Conservation (phyloP, 2,797 vertebrate species). For the Poeciliopsis infans region DNA sequence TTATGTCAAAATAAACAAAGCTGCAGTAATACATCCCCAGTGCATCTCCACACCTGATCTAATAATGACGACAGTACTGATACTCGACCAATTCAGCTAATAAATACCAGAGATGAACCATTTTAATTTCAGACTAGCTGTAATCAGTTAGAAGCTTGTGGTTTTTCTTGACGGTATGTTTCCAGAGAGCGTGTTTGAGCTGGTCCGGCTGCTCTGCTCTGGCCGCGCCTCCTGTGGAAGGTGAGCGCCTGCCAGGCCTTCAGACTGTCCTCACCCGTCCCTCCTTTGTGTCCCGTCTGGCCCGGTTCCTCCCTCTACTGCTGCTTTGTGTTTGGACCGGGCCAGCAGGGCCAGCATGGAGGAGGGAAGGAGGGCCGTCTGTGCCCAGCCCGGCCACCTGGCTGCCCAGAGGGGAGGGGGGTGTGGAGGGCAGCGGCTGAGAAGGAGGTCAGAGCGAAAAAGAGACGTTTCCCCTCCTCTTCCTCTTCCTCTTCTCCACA, state of each 20-base stretch:
- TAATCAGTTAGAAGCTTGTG: background rate
- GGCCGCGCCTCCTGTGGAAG: conserved; percentile 29
- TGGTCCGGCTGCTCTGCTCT: conserved; percentile 36
- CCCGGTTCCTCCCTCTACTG: conserved; percentile 55
- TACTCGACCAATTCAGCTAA: background rate
- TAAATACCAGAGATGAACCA: background rate
- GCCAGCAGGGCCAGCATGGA: conserved; percentile 74
- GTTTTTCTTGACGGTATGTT: background rate
- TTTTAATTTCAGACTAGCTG: background rate
- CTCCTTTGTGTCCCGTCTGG: conserved; percentile 66
- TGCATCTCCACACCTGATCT: background rate
- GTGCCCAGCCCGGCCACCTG: conserved; percentile 77
- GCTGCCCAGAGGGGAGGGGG: conserved; percentile 75
- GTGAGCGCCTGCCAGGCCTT: conserved; percentile 52
- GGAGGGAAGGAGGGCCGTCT: conserved; percentile 76
- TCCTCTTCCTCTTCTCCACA: conserved; percentile 1
- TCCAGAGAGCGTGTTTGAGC: background rate
- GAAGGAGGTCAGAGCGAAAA: conserved; percentile 69
- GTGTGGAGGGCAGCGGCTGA: conserved; percentile 57
- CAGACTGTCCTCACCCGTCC: conserved; percentile 50
- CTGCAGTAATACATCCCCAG: too few relatives aligned
- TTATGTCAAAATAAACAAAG: too few relatives aligned
- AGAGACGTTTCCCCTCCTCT: conserved; percentile 54
- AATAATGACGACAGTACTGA: background rate
- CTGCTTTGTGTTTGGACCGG: conserved; percentile 62